These are phyloP conservation scores for Porites lobata DNA, from an alignment of 92 coral and sea anemone species.

Conservation along the genomic window DNA sequence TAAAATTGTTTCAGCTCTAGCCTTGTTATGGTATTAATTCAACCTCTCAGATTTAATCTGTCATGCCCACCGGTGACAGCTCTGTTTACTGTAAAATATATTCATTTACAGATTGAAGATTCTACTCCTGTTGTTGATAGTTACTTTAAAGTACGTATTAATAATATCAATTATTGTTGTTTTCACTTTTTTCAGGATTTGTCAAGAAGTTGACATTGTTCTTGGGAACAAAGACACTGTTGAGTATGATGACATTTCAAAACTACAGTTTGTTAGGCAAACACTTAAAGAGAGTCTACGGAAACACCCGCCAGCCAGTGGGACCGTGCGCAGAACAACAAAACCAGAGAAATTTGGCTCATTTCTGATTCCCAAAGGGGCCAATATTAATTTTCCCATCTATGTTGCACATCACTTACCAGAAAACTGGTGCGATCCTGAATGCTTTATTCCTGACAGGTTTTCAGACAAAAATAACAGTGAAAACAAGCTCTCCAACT, in stretches of 20 bases:
- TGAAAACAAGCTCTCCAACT: conserved; percentile 52
- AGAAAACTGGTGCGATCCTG: conserved; percentile 77
- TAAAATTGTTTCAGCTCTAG: too few relatives aligned
- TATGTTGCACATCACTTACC: conserved; percentile 55
- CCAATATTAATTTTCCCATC: conserved; percentile 8
- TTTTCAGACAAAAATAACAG: conserved; percentile 35
- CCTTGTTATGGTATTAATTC: too few relatives aligned
- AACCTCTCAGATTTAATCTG: too few relatives aligned
- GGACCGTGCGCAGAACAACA: conserved; percentile 18
- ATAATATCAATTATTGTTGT: neutral
- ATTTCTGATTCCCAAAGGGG: conserved; percentile 66
- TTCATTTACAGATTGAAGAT: too few relatives aligned
- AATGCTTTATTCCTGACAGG: conserved; percentile 73
- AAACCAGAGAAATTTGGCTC: conserved; percentile 69
- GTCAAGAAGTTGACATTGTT: conserved; percentile 62
- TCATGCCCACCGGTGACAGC: too few relatives aligned
- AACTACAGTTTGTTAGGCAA: conserved; percentile 80
- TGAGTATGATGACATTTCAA: conserved; percentile 74
- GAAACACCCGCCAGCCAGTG: conserved; percentile 69
- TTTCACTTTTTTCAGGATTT: conserved; percentile 36
- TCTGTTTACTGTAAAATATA: too few relatives aligned
- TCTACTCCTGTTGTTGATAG: too few relatives aligned
- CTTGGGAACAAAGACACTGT: conserved; percentile 57
- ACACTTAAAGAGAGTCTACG: conserved; percentile 83
- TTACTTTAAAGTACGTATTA: too few relatives aligned